Evolutionary conservation across 2,797 vertebrate genomes (phyloP).

Genomic region (Mus minutoides): DNA sequence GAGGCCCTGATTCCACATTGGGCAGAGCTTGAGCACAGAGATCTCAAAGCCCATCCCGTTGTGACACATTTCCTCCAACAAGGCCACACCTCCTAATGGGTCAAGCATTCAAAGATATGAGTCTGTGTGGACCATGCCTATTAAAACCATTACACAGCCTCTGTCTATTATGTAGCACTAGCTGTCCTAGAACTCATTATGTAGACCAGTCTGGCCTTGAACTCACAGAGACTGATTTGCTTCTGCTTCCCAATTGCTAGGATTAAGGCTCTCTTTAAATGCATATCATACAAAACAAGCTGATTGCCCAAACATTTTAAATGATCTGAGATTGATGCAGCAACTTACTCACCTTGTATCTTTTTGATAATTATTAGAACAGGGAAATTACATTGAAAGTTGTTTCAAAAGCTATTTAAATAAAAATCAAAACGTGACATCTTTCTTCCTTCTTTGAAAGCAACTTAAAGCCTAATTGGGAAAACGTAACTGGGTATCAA

Average conservation of each 20-base stretch:
- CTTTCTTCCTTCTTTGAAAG: slow-evolving; percentile 47
- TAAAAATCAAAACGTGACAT: slow-evolving; percentile 5
- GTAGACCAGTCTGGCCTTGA: not conserved
- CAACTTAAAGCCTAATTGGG: slow-evolving; percentile 17
- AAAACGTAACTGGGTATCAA: not conserved
- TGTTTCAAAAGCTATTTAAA: slow-evolving; percentile 52
- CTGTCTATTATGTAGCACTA: not conserved
- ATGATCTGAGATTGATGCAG: not conserved
- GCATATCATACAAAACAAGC: not conserved
- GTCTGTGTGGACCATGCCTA: not conserved
- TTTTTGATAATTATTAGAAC: slow-evolving; percentile 39
- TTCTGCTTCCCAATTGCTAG: not conserved
- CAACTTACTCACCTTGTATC: not conserved
- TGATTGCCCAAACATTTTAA: slow-evolving; percentile 15
- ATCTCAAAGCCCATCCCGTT: not conserved
- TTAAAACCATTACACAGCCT: not conserved
- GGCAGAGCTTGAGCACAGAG: not conserved
- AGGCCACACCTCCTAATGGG: not conserved
- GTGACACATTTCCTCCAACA: not conserved
- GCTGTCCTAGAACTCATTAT: not conserved
- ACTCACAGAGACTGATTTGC: not conserved
- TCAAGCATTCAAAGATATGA: not conserved
- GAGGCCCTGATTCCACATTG: not conserved
- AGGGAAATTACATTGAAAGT: slow-evolving; percentile 35
- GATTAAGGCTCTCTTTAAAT: slow-evolving; percentile 3